Conservation (phyloP, 2,888 invertebrate species). For the Drosophila fungiperda region DNA sequence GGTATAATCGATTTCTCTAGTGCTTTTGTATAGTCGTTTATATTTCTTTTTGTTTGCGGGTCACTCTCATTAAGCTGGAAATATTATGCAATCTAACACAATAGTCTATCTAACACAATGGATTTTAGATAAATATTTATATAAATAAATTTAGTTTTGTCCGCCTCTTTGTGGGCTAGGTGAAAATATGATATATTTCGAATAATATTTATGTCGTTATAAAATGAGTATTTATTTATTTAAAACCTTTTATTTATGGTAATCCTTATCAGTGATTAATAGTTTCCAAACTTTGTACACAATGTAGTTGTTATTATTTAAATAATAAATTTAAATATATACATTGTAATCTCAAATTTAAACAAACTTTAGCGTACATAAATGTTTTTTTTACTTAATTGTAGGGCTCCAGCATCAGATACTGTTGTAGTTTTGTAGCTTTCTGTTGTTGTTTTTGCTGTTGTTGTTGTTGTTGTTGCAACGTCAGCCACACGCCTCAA, state of each 20-base stretch:
- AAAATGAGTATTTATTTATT: not conserved
- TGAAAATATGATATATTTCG: not conserved
- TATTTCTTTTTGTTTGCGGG: not conserved
- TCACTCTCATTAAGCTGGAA: slow-evolving; percentile 24
- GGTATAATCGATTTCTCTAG: slow-evolving; percentile 45
- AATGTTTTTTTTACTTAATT: slow-evolving; percentile 20
- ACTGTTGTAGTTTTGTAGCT: slow-evolving; percentile 8
- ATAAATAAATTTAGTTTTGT: not conserved
- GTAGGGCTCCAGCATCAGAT: slow-evolving; percentile 16
- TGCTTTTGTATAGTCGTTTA: slow-evolving; percentile 2
- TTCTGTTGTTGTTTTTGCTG: not conserved
- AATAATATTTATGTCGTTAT: not conserved
- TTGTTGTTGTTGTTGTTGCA: slow-evolving; percentile 33
- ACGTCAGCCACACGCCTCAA: slow-evolving; percentile 51
- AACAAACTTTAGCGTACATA: not conserved
- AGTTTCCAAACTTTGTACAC: not conserved
- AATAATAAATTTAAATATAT: not conserved
- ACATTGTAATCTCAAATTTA: not conserved
- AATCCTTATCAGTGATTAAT: not conserved
- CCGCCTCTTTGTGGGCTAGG: not conserved
- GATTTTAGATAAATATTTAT: slow-evolving; percentile 3
- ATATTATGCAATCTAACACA: slow-evolving; percentile 14
- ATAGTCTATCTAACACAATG: not conserved
- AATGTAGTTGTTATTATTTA: not conserved
- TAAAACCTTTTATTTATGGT: not conserved